phyloP scores from a whole-genome alignment of 2,888 invertebrate genomes.

The Eupithecia exiguata region DNA sequence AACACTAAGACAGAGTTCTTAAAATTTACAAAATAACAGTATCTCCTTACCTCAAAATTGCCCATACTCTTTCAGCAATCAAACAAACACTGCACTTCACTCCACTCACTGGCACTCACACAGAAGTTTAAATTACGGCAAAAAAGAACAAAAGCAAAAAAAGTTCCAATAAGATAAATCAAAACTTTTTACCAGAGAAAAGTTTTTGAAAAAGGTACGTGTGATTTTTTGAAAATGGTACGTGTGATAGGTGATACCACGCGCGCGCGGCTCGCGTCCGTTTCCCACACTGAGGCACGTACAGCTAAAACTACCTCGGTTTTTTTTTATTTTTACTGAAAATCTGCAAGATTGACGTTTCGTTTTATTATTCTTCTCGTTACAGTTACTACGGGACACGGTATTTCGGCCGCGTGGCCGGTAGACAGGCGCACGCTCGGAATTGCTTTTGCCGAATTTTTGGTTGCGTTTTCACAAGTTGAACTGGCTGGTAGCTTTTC shows the following conservation, averaged over 20 bases:
- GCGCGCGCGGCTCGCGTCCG: constrained; percentile 74
- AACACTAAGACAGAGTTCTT: not conserved
- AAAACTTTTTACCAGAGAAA: constrained; percentile 24
- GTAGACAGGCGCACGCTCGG: constrained; percentile 17
- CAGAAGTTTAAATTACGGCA: not conserved
- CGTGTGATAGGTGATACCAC: constrained; percentile 59
- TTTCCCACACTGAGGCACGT: constrained; percentile 76
- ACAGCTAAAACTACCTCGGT: constrained; percentile 68
- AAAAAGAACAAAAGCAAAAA: not conserved
- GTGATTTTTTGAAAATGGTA: constrained; percentile 45
- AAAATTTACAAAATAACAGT: not conserved
- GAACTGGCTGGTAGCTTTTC: not conserved
- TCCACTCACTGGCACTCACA: constrained; percentile 43
- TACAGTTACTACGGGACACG: constrained; percentile 49
- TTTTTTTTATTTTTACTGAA: constrained; percentile 71
- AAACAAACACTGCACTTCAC: constrained; percentile 49
- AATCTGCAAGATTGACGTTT: constrained; percentile 72
- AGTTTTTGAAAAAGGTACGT: constrained; percentile 51
- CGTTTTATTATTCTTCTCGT: constrained; percentile 61
- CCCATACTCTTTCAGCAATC: constrained; percentile 35
- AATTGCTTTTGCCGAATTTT: constrained; percentile 15
- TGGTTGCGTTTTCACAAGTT: constrained; percentile 6
- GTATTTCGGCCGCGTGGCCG: constrained; percentile 49
- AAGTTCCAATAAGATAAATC: not conserved
- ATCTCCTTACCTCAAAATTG: constrained; percentile 42